Base-by-base conservation (phyloP, 1,140 invertebrate genomes). In the Harpegnathos saltator region DNA sequence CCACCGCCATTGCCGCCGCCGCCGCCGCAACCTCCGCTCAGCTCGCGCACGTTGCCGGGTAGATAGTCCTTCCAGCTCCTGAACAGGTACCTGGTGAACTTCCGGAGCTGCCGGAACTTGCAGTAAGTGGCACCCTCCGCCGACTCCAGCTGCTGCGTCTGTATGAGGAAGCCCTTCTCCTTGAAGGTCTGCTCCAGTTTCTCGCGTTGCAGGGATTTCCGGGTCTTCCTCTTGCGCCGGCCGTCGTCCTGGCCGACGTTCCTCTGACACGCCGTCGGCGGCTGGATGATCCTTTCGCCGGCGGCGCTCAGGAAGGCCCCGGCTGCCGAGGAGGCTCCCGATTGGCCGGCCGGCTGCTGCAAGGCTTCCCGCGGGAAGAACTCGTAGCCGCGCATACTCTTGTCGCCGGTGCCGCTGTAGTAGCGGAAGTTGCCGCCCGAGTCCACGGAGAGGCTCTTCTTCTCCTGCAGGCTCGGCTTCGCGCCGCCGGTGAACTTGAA, bases 41-140 rank as follows among this genome's bases (percentile, higher is more conserved):
- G 86, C 61, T 95, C 94, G 50, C 94, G 90, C 54, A 97, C 95
- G 83, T 97, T 97, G 0, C 97, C 97, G 0, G 98, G 98, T 22
- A 99, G 94, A 92, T 98, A 98, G 92, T 98, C 97, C 91, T 98
- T 98, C 98, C 98, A 99, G 90, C 97, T 98, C 73, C 98, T 95
- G 88, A 98, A 98, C 58, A 98, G 94, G 92, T 99, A 99, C 38
- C 98, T 95, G 0, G 98, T 99, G 89, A 98, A 98, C 92, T 98
- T 99, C 82, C 98, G 95, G 14, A 99, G 93, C 90, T 98, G 98
- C 58, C 98, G 94, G 91, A 99, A 99, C 92, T 99, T 99, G 93
- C 98, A 99, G 90, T 98, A 99, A 0, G 98, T 98, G 0, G 98
- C 97, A 0, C 98, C 98, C 92, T 98, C 98, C 0, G 98, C 98